Percentiles rank a stretch among this genome's conserved stretches.
These are phyloP conservation scores for Andrena minutula DNA, from an alignment of 2,888 invertebrate species.

Conservation along the genomic window DNA sequence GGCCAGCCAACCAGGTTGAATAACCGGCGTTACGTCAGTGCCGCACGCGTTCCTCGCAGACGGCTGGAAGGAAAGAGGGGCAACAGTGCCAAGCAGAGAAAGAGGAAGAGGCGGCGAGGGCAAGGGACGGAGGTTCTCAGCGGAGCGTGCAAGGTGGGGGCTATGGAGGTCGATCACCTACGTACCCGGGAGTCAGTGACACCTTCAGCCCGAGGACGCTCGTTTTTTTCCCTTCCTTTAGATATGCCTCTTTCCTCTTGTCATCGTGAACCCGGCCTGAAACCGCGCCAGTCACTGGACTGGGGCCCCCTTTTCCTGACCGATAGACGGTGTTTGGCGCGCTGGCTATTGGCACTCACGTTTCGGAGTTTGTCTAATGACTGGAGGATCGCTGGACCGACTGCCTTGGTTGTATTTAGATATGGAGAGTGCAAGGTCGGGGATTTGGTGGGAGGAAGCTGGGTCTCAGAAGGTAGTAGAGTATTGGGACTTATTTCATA, in stretches of 20 bases:
- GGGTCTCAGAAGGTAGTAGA: background rate
- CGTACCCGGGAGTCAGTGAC: constrained; percentile 84
- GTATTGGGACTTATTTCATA: background rate
- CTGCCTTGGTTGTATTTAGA: background rate
- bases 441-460: background rate
- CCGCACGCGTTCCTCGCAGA: constrained; percentile 74
- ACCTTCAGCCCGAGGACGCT: constrained; percentile 79
- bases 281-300: constrained; percentile 33
- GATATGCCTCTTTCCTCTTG: constrained; percentile 11
- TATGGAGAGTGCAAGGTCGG: constrained; percentile 11
- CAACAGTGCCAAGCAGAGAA: constrained; percentile 65
- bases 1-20: constrained; percentile 83
- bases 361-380: background rate
- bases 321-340: background rate
- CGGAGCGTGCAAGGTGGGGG: constrained; percentile 68
- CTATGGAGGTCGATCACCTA: constrained; percentile 85
- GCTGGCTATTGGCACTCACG: background rate
- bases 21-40: constrained; percentile 85
- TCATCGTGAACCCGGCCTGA: constrained; percentile 34
- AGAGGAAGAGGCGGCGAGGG: constrained; percentile 58
- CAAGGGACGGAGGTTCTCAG: constrained; percentile 64
- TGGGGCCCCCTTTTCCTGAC: constrained; percentile 9
- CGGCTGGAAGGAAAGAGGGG: constrained; percentile 62
- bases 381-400: background rate
- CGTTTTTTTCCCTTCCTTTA: constrained; percentile 55